These are phyloP conservation scores for Athetis lepigone DNA, from an alignment of 2,888 invertebrate genomes.

Conservation along the genomic window DNA sequence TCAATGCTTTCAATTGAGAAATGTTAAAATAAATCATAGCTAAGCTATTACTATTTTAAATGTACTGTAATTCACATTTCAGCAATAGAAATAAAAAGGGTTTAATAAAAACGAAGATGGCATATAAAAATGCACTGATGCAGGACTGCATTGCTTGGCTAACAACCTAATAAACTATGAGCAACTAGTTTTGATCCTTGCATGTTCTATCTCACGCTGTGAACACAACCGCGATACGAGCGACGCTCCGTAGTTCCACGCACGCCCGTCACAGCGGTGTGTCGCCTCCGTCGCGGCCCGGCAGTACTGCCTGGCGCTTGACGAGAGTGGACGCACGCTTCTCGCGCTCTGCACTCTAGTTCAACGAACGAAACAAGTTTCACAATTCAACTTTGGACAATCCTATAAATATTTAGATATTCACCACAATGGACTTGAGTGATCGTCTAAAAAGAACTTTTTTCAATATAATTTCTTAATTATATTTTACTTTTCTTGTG, in stretches of 20 bases:
- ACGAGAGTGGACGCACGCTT: conserved; percentile 78
- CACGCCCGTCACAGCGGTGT: conserved; percentile 71
- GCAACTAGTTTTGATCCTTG: conserved; percentile 78
- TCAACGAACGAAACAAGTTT: conserved; percentile 87
- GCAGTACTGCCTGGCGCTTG: conserved; percentile 81
- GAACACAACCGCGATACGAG: conserved; percentile 51
- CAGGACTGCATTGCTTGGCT: conserved; percentile 49
- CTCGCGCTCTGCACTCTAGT: conserved; percentile 62
- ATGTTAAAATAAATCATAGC: background rate
- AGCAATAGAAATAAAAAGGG: conserved; percentile 33
- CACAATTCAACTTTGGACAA: conserved; percentile 65
- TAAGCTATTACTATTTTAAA: conserved; percentile 11
- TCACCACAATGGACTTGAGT: conserved; percentile 80
- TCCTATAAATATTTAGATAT: conserved; percentile 60
- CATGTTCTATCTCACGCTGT: conserved; percentile 56
- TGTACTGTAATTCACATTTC: conserved; percentile 2
- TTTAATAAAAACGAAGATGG: conserved; percentile 43
- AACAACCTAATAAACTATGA: conserved; percentile 72
- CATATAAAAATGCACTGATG: conserved; percentile 40
- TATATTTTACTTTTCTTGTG: conserved; percentile 79
- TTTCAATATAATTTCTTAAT: conserved; percentile 70
- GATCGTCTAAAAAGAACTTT: conserved; percentile 70
- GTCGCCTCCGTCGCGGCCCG: conserved; percentile 79
- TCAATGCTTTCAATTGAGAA: conserved; percentile 1
- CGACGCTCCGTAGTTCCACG: conserved; percentile 80